Evolutionary conservation across 2,888 invertebrate species (phyloP), one percentile per base, ranked within the genome.

Genomic region (Dendrolimus houi): DNA sequence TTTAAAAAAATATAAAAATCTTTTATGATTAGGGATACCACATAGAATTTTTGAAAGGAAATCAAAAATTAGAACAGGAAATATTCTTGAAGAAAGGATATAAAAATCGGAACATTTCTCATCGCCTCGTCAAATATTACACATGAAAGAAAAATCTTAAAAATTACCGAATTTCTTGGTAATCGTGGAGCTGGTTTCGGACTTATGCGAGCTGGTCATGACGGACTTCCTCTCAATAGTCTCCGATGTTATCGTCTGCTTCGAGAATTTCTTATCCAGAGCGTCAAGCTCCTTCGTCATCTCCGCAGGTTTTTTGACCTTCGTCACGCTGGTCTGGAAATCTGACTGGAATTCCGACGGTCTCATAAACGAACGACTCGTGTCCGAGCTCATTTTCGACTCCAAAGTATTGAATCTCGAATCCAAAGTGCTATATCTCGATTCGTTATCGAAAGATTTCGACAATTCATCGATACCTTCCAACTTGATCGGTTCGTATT

Each of bases 201-300:
- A 92, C 61, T 92, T 92, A 59, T 92, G 92, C 1, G 92, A 92
- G 55, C 93, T 93, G 62, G 92, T 94, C 72, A 93, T 94, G 0
- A 94, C 92, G 0, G 94, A 94, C 70, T 94, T 93, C 74, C 93
- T 92, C 64, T 94, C 94, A 14, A 94, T 92, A 0, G 93, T 92
- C 63, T 94, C 94, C 55, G 94, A 94, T 0, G 92, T 93, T n/a
- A 93, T 92, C 0, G 94, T 94, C 64, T 94, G 93, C 62, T 94
- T 94, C 7, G 93, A 85, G 83, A 93, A 93, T 68, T 92, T 93
- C 66, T 93, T 93, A 62, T 94, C 94, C 63, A 94, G 67, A n/a
- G 86, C 87, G 54, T 94, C 93, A 0, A 91, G 79, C 58, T 93
- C 92, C 55, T 87, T 89, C 1, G 79, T 71, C 59, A 91, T 54